Percentiles rank a stretch among this genome's conserved stretches.
phyloP scores from a whole-genome alignment of 2,888 invertebrate genomes.

The Drosophila stalkeri region DNA sequence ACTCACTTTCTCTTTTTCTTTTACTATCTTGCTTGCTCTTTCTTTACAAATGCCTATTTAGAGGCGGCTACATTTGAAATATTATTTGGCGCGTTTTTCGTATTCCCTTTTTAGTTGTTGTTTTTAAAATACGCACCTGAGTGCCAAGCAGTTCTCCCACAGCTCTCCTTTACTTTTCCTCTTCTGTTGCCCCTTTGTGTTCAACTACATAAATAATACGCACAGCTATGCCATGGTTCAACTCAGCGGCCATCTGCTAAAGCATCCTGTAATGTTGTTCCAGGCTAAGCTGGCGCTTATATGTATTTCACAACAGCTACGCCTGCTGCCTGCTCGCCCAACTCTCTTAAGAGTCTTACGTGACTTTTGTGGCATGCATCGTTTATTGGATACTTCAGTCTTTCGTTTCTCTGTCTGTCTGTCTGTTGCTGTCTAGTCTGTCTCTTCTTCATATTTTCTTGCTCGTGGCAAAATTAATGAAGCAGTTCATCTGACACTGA shows the following conservation, averaged over 20 bases:
- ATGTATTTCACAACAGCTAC: constrained; percentile 21
- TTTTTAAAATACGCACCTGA: constrained; percentile 64
- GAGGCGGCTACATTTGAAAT: constrained; percentile 31
- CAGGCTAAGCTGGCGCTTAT: constrained; percentile 57
- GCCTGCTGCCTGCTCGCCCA: neutral
- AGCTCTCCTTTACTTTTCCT: neutral
- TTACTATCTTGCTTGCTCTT: neutral
- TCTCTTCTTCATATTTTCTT: neutral
- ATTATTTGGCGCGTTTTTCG: constrained; percentile 31
- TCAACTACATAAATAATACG: constrained; percentile 67
- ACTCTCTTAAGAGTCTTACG: constrained; percentile 49
- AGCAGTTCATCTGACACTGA: constrained; percentile 79
- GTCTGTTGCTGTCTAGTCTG: constrained; percentile 11
- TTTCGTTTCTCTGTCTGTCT: neutral
- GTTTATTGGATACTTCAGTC: constrained; percentile 55
- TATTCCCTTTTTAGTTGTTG: constrained; percentile 26
- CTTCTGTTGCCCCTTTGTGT: neutral
- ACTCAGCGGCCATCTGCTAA: constrained; percentile 29
- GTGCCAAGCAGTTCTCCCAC: constrained; percentile 20
- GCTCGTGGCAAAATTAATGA: constrained; percentile 65
- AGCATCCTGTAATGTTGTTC: constrained; percentile 44
- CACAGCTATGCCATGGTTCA: constrained; percentile 10
- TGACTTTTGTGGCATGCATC: constrained; percentile 71
- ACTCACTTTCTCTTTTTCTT: neutral
- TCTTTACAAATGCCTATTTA: constrained; percentile 40